These are phyloP conservation scores for Anhinga rufa DNA, from an alignment of 2,113 vertebrate species.

Conservation along the genomic window DNA sequence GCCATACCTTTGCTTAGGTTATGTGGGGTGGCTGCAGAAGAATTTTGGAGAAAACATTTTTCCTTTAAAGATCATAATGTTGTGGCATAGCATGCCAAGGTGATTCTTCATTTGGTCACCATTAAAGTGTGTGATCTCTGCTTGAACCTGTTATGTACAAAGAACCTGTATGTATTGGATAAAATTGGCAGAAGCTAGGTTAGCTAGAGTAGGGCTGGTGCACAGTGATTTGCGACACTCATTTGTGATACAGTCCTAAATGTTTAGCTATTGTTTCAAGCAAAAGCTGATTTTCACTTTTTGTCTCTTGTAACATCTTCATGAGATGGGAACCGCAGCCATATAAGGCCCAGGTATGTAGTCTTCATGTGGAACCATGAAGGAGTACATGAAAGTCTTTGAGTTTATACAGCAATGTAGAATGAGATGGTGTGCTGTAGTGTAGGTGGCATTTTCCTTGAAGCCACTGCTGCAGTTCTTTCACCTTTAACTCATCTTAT, in stretches of 20 bases:
- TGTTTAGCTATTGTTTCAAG: neutral
- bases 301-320: neutral
- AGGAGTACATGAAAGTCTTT: neutral
- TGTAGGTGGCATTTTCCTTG: neutral
- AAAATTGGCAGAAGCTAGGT: neutral
- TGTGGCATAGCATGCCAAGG: neutral
- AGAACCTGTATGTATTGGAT: neutral
- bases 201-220: neutral
- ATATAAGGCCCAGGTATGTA: neutral
- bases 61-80: neutral
- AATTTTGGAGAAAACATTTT: neutral
- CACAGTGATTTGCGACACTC: neutral
- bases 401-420: neutral
- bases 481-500: neutral
- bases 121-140: neutral
- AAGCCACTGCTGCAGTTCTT: neutral
- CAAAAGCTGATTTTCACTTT: neutral
- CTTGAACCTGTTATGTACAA: neutral
- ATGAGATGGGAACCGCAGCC: neutral
- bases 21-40: neutral
- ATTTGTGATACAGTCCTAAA: neutral
- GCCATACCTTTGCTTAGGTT: neutral
- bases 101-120: neutral
- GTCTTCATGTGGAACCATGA: neutral
- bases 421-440: neutral